Conservation (phyloP, 2,888 invertebrate species). For the Macrosiphum euphorbiae region DNA sequence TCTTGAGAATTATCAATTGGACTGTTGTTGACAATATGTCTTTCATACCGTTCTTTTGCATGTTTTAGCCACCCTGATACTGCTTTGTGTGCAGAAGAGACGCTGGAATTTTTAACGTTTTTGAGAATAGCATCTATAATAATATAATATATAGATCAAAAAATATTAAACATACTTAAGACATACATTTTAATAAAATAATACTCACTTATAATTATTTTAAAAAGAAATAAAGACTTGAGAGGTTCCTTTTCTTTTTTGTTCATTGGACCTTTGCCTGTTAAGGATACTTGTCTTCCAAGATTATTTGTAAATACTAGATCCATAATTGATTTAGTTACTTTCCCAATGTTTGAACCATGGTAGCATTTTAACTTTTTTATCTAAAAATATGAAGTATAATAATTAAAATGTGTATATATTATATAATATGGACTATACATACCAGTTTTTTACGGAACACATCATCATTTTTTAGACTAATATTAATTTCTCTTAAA, state of each 20-base stretch:
- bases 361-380: background rate
- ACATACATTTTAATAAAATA: background rate
- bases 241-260: slow-evolving; percentile 40
- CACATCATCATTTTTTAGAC: background rate
- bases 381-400: background rate
- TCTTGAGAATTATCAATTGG: background rate
- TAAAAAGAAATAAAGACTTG: background rate
- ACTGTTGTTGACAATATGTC: background rate
- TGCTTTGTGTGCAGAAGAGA: background rate
- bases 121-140: background rate
- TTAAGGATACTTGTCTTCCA: slow-evolving; percentile 29
- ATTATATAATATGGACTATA: background rate
- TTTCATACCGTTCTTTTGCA: background rate
- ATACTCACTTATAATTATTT: slow-evolving; percentile 14
- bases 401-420: background rate
- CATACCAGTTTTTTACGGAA: background rate
- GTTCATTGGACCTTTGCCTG: slow-evolving; percentile 26
- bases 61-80: background rate
- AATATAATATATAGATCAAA: background rate
- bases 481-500: background rate
- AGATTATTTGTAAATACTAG: slow-evolving; percentile 2
- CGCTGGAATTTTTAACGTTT: background rate
- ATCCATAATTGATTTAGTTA: slow-evolving; percentile 26
- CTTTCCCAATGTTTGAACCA: slow-evolving; percentile 17
- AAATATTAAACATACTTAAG: background rate